Evolutionary conservation across 1,140 invertebrate species (phyloP).

Genomic region (Temnothorax longispinosus): DNA sequence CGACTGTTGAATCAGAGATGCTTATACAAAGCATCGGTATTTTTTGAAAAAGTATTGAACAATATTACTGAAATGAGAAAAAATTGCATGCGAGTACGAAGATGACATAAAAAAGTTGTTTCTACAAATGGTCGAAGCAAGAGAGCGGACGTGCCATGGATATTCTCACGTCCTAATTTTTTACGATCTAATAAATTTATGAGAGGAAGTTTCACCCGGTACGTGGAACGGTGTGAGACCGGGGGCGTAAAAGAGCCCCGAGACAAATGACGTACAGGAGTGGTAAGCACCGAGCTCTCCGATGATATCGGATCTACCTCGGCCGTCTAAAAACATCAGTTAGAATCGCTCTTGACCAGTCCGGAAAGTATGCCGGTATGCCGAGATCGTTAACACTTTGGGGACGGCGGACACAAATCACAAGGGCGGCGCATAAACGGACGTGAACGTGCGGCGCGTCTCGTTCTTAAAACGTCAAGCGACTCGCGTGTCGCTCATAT

Average conservation of each 20-base stretch:
- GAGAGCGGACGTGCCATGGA: too few species aligned
- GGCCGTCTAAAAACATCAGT: conserved; percentile 78
- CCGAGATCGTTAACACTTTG: conserved; percentile 55
- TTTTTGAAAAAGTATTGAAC: background rate
- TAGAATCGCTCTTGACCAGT: conserved; percentile 52
- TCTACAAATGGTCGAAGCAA: background rate
- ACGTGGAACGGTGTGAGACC: conserved; percentile 75
- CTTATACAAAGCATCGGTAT: background rate
- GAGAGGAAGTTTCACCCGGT: conserved; percentile 73
- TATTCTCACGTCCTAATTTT: background rate
- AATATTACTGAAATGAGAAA: background rate
- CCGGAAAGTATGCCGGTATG: conserved; percentile 39
- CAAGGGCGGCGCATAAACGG: conserved; percentile 13
- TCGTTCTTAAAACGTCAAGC: conserved; percentile 7
- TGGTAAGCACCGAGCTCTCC: conserved; percentile 81
- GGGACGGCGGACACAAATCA: conserved; percentile 39
- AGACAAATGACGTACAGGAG: conserved; percentile 84
- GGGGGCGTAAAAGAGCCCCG: conserved; percentile 78
- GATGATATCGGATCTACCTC: conserved; percentile 82
- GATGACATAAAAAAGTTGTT: background rate
- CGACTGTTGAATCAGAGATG: background rate
- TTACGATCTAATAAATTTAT: conserved; percentile 6
- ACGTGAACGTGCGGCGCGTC: background rate
- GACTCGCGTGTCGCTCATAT: background rate
- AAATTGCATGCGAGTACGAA: background rate